phyloP scores from a whole-genome alignment of 2,113 vertebrate genomes.

The Platichthys stellatus region DNA sequence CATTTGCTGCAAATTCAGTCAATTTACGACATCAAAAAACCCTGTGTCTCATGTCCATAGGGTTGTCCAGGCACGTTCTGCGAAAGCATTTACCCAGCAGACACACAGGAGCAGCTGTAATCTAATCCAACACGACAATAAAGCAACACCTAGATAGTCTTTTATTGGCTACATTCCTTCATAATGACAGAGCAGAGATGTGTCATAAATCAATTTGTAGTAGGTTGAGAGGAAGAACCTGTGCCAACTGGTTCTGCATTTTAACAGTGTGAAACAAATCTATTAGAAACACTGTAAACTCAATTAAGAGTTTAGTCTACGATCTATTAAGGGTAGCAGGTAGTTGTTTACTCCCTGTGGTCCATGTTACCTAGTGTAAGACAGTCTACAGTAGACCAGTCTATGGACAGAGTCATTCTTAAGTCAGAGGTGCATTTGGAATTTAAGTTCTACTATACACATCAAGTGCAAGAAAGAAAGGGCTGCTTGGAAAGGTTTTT shows the following conservation, averaged over 20 bases:
- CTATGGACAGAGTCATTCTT: not conserved
- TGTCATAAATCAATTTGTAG: not conserved
- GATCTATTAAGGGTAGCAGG: not conserved
- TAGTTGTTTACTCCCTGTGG: not conserved
- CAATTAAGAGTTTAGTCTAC: not conserved
- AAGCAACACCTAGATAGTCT: conserved; percentile 36
- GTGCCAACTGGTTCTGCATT: not conserved
- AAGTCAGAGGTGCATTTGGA: not conserved
- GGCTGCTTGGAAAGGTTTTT: not conserved
- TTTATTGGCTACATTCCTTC: conserved; percentile 36
- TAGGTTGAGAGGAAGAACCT: not conserved
- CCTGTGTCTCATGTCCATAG: not conserved
- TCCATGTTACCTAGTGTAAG: not conserved
- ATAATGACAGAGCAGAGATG: conserved; percentile 12
- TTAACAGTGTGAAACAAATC: not conserved
- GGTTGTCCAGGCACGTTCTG: conserved; percentile 7
- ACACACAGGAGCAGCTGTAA: conserved; percentile 40
- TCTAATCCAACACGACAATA: conserved; percentile 34
- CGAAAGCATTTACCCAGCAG: conserved; percentile 7
- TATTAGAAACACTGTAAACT: not conserved
- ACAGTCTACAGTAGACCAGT: not conserved
- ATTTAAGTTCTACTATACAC: not conserved
- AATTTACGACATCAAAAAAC: not conserved
- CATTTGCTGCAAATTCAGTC: not conserved
- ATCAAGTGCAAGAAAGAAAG: not conserved